Conservation (phyloP, 1,140 invertebrate species). For the Bombus sibiricus region DNA sequence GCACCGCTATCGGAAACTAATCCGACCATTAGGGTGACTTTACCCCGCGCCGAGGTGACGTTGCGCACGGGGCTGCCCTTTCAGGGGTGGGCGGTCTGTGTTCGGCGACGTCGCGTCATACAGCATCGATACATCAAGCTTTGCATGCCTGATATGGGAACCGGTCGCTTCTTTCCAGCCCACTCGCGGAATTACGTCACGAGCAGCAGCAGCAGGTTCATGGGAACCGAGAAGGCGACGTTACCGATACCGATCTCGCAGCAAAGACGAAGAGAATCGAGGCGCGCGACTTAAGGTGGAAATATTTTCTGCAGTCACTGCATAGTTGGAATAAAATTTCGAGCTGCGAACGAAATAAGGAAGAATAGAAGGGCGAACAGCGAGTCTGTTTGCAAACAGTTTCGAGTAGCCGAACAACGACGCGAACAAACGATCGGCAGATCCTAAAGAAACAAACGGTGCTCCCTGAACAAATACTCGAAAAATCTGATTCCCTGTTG, state of each 20-base stretch:
- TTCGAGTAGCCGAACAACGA: background rate
- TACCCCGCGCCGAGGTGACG: constrained; percentile 59
- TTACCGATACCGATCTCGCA: background rate
- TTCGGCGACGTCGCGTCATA: constrained; percentile 75
- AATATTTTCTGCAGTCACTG: too few species aligned
- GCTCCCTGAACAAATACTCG: constrained; percentile 68
- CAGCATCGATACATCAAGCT: constrained; percentile 83
- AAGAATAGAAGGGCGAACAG: too few species aligned
- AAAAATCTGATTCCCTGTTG: constrained; percentile 62
- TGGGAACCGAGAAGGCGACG: constrained; percentile 44
- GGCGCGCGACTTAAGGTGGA: too few species aligned
- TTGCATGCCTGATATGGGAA: constrained; percentile 83
- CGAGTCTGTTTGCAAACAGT: constrained; percentile 44
- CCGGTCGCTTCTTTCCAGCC: constrained; percentile 38
- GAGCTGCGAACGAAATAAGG: too few species aligned
- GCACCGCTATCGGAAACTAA: constrained; percentile 76
- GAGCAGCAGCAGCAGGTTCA: constrained; percentile 40
- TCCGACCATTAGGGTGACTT: constrained; percentile 81
- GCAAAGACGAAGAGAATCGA: too few species aligned
- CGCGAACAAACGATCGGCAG: constrained; percentile 40
- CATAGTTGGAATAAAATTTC: too few species aligned
- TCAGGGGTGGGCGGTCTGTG: constrained; percentile 79
- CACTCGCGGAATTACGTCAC: constrained; percentile 61
- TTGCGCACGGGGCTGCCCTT: constrained; percentile 58
- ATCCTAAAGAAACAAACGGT: constrained; percentile 67